Evolutionary conservation across 2,888 invertebrate species (phyloP).

Genomic region (Mesoligia furuncula): DNA sequence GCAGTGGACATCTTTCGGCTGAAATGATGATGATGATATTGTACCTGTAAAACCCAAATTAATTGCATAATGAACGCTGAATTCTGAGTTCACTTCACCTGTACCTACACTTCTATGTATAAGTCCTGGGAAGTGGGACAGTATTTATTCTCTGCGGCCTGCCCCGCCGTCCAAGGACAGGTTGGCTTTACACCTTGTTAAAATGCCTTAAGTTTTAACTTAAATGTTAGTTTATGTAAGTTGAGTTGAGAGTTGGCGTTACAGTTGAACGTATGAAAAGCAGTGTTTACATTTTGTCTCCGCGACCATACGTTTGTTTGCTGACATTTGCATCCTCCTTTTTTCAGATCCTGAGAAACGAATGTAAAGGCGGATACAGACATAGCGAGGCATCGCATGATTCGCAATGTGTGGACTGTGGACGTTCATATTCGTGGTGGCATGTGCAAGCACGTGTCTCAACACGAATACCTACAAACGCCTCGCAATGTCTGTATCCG

Average conservation of each 20-base stretch:
- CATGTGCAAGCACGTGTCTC: too few relatives aligned
- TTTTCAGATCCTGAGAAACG: not conserved
- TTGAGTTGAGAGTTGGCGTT: slow-evolving; percentile 1
- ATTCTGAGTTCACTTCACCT: not conserved
- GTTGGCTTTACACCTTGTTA: slow-evolving; percentile 24
- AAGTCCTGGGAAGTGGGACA: not conserved
- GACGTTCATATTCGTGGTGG: too few relatives aligned
- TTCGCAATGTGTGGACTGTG: too few relatives aligned
- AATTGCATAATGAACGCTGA: not conserved
- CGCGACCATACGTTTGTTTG: not conserved
- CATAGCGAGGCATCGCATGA: too few relatives aligned
- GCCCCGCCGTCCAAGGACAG: slow-evolving; percentile 13
- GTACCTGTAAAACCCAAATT: too few relatives aligned
- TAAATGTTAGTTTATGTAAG: slow-evolving; percentile 33
- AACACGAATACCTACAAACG: too few relatives aligned
- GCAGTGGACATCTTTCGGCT: too few relatives aligned
- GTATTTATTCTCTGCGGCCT: slow-evolving; percentile 7
- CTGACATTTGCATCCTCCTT: not conserved
- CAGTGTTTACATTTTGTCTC: not conserved
- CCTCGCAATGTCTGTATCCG: too few relatives aligned
- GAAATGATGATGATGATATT: too few relatives aligned
- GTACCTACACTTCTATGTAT: not conserved
- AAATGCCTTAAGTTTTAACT: slow-evolving; percentile 31
- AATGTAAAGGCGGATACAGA: not conserved
- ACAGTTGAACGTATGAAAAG: not conserved